phyloP scores from a whole-genome alignment of 2,888 invertebrate genomes.

The Drosophila recens region DNA sequence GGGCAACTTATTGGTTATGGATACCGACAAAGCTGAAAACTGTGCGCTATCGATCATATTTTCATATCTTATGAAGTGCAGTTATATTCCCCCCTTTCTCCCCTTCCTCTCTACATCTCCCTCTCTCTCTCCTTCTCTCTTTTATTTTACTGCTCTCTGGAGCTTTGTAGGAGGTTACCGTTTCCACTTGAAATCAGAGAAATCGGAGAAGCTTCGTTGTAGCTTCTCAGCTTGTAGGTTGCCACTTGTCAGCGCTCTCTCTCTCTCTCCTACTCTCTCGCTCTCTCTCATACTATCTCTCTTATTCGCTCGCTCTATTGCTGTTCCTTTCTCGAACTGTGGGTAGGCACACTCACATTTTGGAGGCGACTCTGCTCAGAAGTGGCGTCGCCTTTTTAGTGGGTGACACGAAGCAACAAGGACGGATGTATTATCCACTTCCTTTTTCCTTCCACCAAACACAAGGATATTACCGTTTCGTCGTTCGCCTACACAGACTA shows the following conservation, averaged over 20 bases:
- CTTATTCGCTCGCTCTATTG: slow-evolving; percentile 21
- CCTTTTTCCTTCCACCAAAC: slow-evolving; percentile 86
- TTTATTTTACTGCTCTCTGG: slow-evolving; percentile 5
- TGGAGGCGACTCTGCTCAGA: slow-evolving; percentile 48
- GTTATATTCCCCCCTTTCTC: background rate
- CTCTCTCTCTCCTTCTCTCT: slow-evolving; percentile 28
- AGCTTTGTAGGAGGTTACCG: slow-evolving; percentile 79
- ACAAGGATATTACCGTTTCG: slow-evolving; percentile 86
- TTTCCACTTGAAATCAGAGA: slow-evolving; percentile 73
- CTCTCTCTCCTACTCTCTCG: slow-evolving; percentile 21
- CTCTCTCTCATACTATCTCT: slow-evolving; percentile 24
- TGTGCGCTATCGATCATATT: slow-evolving; percentile 44
- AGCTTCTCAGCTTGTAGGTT: slow-evolving; percentile 39
- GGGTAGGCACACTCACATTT: slow-evolving; percentile 40
- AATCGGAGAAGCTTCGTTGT: slow-evolving; percentile 22
- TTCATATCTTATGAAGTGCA: slow-evolving; percentile 7
- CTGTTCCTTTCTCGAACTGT: slow-evolving; percentile 34
- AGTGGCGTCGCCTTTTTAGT: slow-evolving; percentile 83
- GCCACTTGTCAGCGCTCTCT: slow-evolving; percentile 25
- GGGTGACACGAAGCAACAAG: slow-evolving; percentile 86
- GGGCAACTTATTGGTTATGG: slow-evolving; percentile 17
- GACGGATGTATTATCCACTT: slow-evolving; percentile 86
- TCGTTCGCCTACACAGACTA: slow-evolving; percentile 69
- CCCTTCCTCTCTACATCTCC: slow-evolving; percentile 6
- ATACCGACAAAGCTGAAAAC: slow-evolving; percentile 13